Base-by-base conservation (phyloP, 2,888 invertebrate genomes). In the Augiades crinisus region DNA sequence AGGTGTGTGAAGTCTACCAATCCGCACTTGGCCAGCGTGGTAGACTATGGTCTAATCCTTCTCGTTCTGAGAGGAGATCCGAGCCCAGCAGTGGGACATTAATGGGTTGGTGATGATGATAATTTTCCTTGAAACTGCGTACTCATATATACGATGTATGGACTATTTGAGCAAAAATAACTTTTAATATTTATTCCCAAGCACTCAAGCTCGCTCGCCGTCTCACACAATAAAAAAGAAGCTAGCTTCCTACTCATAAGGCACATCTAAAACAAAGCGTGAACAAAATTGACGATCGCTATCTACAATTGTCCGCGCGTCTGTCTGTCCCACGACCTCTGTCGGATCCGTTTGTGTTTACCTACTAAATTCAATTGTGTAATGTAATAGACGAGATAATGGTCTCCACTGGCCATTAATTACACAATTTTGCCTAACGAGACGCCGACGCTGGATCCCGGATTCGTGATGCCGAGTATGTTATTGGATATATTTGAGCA, bases 251-350 rank as follows among this genome's bases (percentile, higher is more conserved):
- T 72, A 60, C 53, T 72, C 63, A 71, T 68, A 72, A 69, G 59
- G 62, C 62, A 65, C 64, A 52, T 54, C 40, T 43, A 54, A 62
- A 77, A 79, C 68, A 74, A 81, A 75, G 77, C 72, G 67, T 65
- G 66, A 75, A 80, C 81, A 78, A 78, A 80, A 78, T 81, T 73
- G 77, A 64, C 71, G 86, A 87, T 87, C 63, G 47, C 66, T 72
- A 87, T 86, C 87, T 61, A 17, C 55, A 47, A 67, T 68, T 67
- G 67, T 65, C 46, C 61, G 58, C 31, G 22, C 50, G 50, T 60
- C 55, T 54, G 63, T 64, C 62, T 68, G 72, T 87, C 87, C 75
- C 87, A 87, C 84, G 87, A 80, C 88, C 87, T 86, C 80, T 22
- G 44, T 22, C 61, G 67, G 61, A 69, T 72, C 67, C 72, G 68